These are phyloP conservation scores for Vombatus ursinus DNA, from an alignment of 2,113 vertebrate species.

Conservation along the genomic window DNA sequence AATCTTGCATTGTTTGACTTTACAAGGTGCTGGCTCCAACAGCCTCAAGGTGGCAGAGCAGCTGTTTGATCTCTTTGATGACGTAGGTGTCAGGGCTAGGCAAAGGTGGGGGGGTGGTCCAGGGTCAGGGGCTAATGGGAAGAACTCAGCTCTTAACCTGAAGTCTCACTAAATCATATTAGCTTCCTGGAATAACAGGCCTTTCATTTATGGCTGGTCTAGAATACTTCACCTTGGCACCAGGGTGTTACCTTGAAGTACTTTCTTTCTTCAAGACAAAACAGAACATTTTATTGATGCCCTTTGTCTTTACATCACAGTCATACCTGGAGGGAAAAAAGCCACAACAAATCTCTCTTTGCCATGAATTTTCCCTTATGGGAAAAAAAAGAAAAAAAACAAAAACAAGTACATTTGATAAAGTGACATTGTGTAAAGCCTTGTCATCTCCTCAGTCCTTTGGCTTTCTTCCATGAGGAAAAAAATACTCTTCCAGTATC, in stretches of 20 bases:
- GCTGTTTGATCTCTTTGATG: slow-evolving; percentile 55
- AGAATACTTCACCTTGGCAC: background rate
- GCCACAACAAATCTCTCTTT: background rate
- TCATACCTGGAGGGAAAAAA: background rate
- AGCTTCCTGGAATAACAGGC: background rate
- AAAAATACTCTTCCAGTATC: background rate
- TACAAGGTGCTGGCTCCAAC: accelerated
- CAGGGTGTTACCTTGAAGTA: background rate
- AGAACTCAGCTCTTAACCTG: too few relatives aligned
- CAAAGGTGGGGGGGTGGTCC: background rate
- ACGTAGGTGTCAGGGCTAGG: slow-evolving; percentile 27
- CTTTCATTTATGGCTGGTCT: background rate
- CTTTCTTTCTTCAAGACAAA: background rate
- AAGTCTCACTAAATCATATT: background rate
- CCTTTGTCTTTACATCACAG: background rate
- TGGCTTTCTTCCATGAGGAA: background rate
- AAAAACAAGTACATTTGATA: background rate
- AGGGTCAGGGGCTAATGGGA: background rate
- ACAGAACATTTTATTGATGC: background rate
- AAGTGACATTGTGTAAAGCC: background rate
- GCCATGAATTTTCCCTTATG: background rate
- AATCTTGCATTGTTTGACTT: slow-evolving; percentile 34
- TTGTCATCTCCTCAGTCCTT: background rate
- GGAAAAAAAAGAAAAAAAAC: background rate
- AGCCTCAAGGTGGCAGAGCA: slow-evolving; percentile 50